phyloP scores from a whole-genome alignment of 37 sponge, comb jelly and placozoan genomes.

The Theonella swinhoei region DNA sequence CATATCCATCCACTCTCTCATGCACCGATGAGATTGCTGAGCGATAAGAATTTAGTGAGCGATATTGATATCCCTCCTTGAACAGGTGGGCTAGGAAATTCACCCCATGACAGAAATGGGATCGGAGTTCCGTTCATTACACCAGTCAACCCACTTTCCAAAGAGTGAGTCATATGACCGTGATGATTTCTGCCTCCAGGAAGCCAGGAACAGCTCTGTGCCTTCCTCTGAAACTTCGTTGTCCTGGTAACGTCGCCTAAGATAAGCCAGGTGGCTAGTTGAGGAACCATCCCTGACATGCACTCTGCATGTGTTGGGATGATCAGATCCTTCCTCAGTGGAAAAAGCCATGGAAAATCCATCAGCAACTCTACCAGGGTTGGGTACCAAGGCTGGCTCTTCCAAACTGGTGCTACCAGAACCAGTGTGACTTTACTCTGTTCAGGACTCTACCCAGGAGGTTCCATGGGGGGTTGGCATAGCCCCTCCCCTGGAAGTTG shows the following conservation, averaged over 20 bases:
- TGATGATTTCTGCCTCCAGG: constrained; percentile 17
- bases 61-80: constrained; percentile 20
- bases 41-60: not conserved
- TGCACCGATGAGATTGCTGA: constrained; percentile 19
- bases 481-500: constrained; percentile 1
- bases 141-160: constrained; percentile 25
- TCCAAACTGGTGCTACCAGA: constrained; percentile 25
- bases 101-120: constrained; percentile 8
- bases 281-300: not conserved
- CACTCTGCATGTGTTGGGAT: not conserved
- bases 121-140: not conserved
- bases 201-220: constrained; percentile 21
- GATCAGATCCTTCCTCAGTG: not conserved
- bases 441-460: not conserved
- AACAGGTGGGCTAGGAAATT: constrained; percentile 21
- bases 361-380: not conserved
- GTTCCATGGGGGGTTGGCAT: constrained; percentile 45
- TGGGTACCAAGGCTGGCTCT: constrained; percentile 10
- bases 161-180: constrained; percentile 24
- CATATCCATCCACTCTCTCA: constrained; percentile 4
- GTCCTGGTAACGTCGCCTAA: not conserved
- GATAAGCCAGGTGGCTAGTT: constrained; percentile 1
- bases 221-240: not conserved
- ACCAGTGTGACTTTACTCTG: constrained; percentile 1
- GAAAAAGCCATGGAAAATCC: not conserved